Evolutionary conservation across 2,888 invertebrate species (phyloP), one percentile per base, ranked within the genome.

Genomic region (Sylvicola cinctus): DNA sequence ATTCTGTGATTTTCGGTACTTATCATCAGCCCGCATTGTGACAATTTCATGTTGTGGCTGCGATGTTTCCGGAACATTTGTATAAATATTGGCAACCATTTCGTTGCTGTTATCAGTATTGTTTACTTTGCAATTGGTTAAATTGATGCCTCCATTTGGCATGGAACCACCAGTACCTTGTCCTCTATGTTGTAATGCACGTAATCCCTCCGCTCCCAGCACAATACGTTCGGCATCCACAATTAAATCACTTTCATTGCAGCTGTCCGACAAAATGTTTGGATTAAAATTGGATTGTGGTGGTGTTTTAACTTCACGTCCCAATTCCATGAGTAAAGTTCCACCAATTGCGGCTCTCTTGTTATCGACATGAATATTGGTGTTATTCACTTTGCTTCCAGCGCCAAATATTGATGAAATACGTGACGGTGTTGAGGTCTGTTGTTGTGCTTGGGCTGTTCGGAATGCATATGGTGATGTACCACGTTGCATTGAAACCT

Each of bases 361-460:
- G 39, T 65, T 55, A 44, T 76, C 75, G 0, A 75, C 73, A 45
- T 80, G 78, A 40, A 81, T 66, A 49, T 81, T 81, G 0, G 77
- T 80, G 41, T 81, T 81, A 47, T 81, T 80, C 0, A 80, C 73
- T 58, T 81, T 81, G 3, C 75, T 71, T 27, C 76, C 75, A 0
- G 72, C 64, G 38, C 72, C 73, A 38, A 76, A 66, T 13, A 78
- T 68, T 2, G 55, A 55, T 49, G 55, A 50, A 6, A 36, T n/a
- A 7, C 14, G 28, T 5, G n/a, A n/a, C 10, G 28, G 28, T 6
- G 28, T 28, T 28, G 28, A 13, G 10, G 28, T 28, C 6, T 28
- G 28, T n/a, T 28, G 12, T n/a, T 13, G 12, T 5, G 12, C 4
- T 6, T 13, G 12, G 4, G n/a, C n/a, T 0, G 69, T 69, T 34